Evolutionary conservation across 2,113 vertebrate genomes (phyloP).

Genomic region (Indicator maculatus): DNA sequence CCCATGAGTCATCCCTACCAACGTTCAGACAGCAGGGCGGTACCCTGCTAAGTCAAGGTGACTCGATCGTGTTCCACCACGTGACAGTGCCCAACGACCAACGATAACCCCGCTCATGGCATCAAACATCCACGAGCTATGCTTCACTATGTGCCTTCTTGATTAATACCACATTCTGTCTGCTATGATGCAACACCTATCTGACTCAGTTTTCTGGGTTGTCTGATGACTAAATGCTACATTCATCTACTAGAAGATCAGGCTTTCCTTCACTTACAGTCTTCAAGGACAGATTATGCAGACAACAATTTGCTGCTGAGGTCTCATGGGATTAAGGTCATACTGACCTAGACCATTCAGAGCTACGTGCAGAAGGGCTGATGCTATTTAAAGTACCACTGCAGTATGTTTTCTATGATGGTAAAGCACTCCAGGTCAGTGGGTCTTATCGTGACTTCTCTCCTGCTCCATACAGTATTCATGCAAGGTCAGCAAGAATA

Average conservation of each 20-base stretch:
- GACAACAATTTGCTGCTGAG: background rate
- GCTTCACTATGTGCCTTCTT: background rate
- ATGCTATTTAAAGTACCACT: background rate
- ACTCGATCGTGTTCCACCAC: slow-evolving; percentile 40
- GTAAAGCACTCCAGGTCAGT: background rate
- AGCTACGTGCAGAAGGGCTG: background rate
- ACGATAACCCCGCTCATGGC: slow-evolving; percentile 16
- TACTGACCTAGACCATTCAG: background rate
- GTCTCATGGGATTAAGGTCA: background rate
- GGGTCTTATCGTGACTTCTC: background rate
- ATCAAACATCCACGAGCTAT: background rate
- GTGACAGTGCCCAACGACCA: background rate
- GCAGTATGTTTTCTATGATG: background rate
- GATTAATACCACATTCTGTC: background rate
- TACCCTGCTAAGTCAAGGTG: background rate
- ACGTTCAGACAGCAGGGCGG: slow-evolving; percentile 53
- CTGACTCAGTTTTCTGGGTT: background rate
- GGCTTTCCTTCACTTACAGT: background rate
- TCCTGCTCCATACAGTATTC: background rate
- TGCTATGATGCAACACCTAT: background rate
- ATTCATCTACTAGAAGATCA: background rate
- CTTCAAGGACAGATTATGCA: background rate
- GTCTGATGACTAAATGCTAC: background rate
- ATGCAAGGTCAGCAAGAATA: background rate
- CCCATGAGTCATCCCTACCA: slow-evolving; percentile 27